Evolutionary conservation across 2,888 invertebrate genomes (phyloP).

Genomic region (Dichetophora obliterata): DNA sequence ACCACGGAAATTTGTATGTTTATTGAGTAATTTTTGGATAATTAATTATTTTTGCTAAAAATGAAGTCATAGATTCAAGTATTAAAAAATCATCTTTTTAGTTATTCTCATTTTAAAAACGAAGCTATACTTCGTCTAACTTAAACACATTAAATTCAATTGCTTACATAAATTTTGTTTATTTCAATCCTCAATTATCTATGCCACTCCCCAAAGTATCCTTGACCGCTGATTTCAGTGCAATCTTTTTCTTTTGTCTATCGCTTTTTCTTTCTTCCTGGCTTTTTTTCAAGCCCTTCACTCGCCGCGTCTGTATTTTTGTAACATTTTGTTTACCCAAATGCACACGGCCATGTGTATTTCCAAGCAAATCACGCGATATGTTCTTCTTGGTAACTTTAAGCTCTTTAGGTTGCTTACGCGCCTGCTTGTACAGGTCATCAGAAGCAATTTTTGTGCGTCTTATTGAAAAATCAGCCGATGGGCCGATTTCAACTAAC

Average conservation of each 20-base stretch:
- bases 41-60: no score
- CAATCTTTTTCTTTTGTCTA: constrained; percentile 72
- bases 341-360: constrained; percentile 91
- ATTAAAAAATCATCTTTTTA: neutral
- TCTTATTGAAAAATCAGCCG: constrained; percentile 86
- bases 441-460: constrained; percentile 91
- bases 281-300: constrained; percentile 88
- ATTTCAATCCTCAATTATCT: constrained; percentile 8
- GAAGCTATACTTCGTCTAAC: no score
- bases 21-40: no score
- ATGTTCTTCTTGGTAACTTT: constrained; percentile 90
- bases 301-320: constrained; percentile 86
- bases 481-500: constrained; percentile 81
- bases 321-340: constrained; percentile 89
- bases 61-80: no score
- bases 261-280: constrained; percentile 77
- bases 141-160: no score
- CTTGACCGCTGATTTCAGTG: constrained; percentile 57
- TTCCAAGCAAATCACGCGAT: constrained; percentile 87
- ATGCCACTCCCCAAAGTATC: constrained; percentile 48
- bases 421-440: constrained; percentile 87
- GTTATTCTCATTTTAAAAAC: no score
- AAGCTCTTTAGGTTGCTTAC: constrained; percentile 83
- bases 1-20: no score
- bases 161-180: no score